A percentile compares a stretch with the other conserved stretches of the same genome.
phyloP scores from a whole-genome alignment of 2,888 invertebrate genomes.

The Spisula subtruncata region DNA sequence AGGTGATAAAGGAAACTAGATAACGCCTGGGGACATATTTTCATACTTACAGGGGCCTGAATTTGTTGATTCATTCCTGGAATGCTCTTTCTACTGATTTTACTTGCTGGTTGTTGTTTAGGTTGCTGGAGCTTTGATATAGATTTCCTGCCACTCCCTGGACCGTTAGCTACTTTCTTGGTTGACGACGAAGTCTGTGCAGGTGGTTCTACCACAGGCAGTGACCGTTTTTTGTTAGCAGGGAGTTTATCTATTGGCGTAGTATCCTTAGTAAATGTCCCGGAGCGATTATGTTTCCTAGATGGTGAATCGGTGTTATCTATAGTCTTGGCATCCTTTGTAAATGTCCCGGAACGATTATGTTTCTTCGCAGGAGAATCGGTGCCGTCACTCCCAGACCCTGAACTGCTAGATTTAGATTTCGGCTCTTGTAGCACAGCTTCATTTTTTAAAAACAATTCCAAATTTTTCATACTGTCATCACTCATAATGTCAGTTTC shows the following conservation, averaged over 20 bases:
- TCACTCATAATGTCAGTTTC: conserved; percentile 16
- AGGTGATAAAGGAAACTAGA: too few relatives aligned
- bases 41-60: conserved; percentile 27
- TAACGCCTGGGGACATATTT: too few relatives aligned
- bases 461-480: conserved; percentile 23
- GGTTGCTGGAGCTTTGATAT: conserved; percentile 38
- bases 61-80: conserved; percentile 24
- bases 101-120: conserved; percentile 42
- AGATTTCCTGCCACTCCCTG: conserved; percentile 36
- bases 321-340: conserved; percentile 59
- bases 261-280: conserved; percentile 69
- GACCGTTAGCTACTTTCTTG: not conserved
- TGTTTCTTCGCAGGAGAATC: conserved; percentile 67
- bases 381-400: conserved; percentile 34
- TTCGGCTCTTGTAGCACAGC: not conserved
- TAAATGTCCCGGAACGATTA: conserved; percentile 70
- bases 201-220: conserved; percentile 68
- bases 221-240: conserved; percentile 58
- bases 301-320: conserved; percentile 58
- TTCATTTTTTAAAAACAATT: conserved; percentile 37
- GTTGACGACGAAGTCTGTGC: not conserved
- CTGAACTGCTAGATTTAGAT: not conserved
- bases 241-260: conserved; percentile 64
- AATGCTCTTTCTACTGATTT: conserved; percentile 39
- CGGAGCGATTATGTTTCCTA: conserved; percentile 63